A percentile compares a stretch with the other conserved stretches of the same genome.
phyloP scores from a whole-genome alignment of 2,797 vertebrate genomes.

The Acomys russatus region DNA sequence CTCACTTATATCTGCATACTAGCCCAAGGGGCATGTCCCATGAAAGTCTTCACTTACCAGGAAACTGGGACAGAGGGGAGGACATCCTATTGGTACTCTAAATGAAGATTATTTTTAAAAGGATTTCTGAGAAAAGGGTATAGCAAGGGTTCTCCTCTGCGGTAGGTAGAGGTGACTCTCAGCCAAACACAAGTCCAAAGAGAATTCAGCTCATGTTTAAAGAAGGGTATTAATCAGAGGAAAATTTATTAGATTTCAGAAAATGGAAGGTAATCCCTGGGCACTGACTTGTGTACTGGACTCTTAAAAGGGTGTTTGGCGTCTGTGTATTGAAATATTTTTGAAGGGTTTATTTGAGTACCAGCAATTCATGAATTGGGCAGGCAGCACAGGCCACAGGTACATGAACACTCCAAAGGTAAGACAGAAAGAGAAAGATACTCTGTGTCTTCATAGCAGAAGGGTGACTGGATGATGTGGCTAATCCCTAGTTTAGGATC shows the following conservation, averaged over 20 bases:
- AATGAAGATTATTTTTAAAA: background rate
- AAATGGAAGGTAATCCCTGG: rapidly evolving
- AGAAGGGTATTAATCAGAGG: background rate
- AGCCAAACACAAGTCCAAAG: background rate
- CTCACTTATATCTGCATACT: no score
- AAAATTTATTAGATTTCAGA: background rate
- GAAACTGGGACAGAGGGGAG: no score
- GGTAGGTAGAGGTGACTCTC: background rate
- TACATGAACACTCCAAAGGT: rapidly evolving
- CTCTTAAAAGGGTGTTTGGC: background rate
- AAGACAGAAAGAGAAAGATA: no score
- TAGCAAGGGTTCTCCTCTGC: background rate
- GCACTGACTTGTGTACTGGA: background rate
- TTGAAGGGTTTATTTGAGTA: background rate
- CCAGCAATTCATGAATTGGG: background rate
- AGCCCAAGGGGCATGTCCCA: no score
- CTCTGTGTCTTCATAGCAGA: background rate
- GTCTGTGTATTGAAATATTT: background rate
- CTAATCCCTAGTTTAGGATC: no score
- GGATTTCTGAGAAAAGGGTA: background rate
- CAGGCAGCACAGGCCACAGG: background rate
- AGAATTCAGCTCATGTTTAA: background rate
- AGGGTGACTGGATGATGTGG: background rate
- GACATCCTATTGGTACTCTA: no score
- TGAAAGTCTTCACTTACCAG: no score